Evolutionary conservation across 2,113 vertebrate species (phyloP).

Genomic region (Rhipidura dahli): DNA sequence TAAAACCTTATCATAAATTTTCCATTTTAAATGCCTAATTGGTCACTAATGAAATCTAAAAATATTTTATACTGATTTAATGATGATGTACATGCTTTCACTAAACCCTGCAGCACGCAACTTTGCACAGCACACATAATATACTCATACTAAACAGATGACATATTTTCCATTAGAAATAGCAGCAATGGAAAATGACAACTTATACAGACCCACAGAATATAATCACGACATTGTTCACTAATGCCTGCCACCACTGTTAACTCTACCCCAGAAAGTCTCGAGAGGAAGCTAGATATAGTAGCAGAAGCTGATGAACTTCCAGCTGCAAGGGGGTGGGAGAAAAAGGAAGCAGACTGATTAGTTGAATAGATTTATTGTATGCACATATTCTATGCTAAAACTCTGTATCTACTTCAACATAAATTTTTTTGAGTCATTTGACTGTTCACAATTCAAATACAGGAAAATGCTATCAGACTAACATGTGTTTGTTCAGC

Average conservation of each 20-base stretch:
- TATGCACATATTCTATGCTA: neutral
- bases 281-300: conserved; percentile 23
- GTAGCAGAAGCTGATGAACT: conserved; percentile 17
- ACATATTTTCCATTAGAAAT: conserved; percentile 29
- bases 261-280: neutral
- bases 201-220: neutral
- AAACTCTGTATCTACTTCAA: conserved; percentile 17
- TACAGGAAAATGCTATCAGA: conserved; percentile 50
- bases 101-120: neutral
- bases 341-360: neutral
- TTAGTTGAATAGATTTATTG: neutral
- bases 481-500: conserved; percentile 27
- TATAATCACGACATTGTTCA: conserved; percentile 9
- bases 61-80: neutral
- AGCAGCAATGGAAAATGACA: conserved; percentile 40
- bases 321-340: conserved; percentile 21
- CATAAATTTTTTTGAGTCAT: conserved; percentile 24
- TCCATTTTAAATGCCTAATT: neutral
- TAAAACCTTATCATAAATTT: neutral
- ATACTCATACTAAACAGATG: neutral
- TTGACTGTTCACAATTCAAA: conserved; percentile 35
- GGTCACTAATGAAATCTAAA: neutral
- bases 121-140: neutral
- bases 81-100: neutral
- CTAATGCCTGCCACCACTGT: neutral